Evolutionary conservation across 2,797 vertebrate genomes (phyloP).

Genomic region (Myoxocephalus aenaeus): DNA sequence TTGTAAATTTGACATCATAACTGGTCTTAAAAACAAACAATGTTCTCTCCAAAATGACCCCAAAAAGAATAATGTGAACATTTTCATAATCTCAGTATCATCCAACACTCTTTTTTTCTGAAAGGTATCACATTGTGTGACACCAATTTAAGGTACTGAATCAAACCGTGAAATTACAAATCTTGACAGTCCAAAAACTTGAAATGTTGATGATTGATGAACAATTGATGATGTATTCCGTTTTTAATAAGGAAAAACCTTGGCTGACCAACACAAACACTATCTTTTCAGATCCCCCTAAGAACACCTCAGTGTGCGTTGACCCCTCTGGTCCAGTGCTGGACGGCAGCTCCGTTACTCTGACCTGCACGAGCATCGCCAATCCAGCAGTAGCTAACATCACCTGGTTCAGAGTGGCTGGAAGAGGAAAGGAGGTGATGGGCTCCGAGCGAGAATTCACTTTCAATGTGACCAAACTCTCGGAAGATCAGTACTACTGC

Average conservation of each 20-base stretch:
- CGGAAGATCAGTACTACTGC: conserved; percentile 65
- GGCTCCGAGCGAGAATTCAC: conserved; percentile 53
- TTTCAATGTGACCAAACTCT: conserved; percentile 73
- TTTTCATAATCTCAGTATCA: not conserved
- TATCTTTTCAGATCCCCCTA: conserved; percentile 71
- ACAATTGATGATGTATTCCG: not conserved
- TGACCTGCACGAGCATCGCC: conserved; percentile 68
- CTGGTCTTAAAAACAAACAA: not conserved
- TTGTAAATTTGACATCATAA: not conserved
- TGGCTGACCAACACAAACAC: not conserved
- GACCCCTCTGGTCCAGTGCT: conserved; percentile 57
- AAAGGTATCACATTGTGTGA: not conserved
- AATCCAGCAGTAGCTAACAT: conserved; percentile 57
- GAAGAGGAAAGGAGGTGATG: conserved; percentile 44
- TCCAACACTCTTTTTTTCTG: not conserved
- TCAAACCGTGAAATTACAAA: not conserved
- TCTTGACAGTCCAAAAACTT: not conserved
- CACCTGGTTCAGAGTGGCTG: conserved; percentile 69
- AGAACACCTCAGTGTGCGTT: conserved; percentile 55
- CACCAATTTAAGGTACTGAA: not conserved
- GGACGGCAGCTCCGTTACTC: conserved; percentile 71
- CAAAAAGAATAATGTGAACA: not conserved
- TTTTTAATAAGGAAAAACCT: not conserved
- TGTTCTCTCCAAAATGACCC: not conserved
- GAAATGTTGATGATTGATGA: not conserved